Percentiles rank a stretch among this genome's conserved stretches.
These are phyloP conservation scores for Asteroscopus sphinx DNA, from an alignment of 2,888 invertebrate genomes.

Conservation along the genomic window DNA sequence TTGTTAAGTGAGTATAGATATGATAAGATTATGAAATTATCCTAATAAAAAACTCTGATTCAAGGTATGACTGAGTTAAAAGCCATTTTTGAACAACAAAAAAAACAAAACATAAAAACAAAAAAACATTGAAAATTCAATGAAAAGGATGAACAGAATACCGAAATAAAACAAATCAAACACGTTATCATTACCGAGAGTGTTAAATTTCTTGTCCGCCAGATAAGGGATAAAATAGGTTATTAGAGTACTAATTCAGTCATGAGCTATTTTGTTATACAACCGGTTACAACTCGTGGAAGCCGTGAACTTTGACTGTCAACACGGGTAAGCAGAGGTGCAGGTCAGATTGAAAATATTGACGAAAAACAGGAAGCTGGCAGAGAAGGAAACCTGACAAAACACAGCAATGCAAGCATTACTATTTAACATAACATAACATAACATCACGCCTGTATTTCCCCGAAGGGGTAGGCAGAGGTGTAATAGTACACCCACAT, in stretches of 20 bases:
- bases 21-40: too few species aligned
- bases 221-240: conserved; percentile 66
- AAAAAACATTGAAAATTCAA: background rate
- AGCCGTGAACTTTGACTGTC: conserved; percentile 46
- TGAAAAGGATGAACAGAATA: background rate
- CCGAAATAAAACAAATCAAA: conserved; percentile 28
- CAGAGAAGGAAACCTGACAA: too few species aligned
- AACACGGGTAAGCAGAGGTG: conserved; percentile 1
- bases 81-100: too few species aligned
- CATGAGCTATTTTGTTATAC: conserved; percentile 47
- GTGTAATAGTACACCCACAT: too few species aligned
- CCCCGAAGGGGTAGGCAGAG: too few species aligned
- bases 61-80: too few species aligned
- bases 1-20: too few species aligned
- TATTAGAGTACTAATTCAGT: conserved; percentile 61
- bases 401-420: too few species aligned
- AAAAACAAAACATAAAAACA: background rate
- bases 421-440: too few species aligned
- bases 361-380: background rate
- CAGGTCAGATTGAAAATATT: background rate
- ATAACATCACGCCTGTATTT: too few species aligned
- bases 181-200: conserved; percentile 34
- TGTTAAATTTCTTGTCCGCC: conserved; percentile 47
- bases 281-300: conserved; percentile 41
- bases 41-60: too few species aligned